These are phyloP conservation scores for Zaprionus nigranus DNA, from an alignment of 1,140 invertebrate genomes.

Conservation along the genomic window DNA sequence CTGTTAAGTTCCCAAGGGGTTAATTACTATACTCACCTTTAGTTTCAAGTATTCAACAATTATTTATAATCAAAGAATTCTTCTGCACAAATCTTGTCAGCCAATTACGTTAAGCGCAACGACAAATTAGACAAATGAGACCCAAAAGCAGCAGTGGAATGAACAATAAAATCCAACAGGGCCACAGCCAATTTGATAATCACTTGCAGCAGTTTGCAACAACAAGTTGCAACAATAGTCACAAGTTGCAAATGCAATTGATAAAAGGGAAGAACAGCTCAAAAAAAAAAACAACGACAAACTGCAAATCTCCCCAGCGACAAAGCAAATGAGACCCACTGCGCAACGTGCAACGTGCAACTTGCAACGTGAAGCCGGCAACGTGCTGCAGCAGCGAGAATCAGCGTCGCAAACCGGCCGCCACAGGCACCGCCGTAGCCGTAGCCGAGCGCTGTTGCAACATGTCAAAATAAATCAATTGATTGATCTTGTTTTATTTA, in stretches of 20 bases:
- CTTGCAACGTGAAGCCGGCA: constrained; percentile 4
- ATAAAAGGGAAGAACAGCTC: constrained; percentile 16
- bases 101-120: constrained; percentile 18
- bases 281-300: constrained; percentile 23
- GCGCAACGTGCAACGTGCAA: constrained; percentile 21
- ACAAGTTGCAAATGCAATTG: constrained; percentile 69
- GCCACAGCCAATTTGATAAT: constrained; percentile 4
- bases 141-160: constrained; percentile 55
- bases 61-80: constrained; percentile 1
- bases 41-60: neutral
- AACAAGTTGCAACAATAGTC: constrained; percentile 35
- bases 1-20: too few relatives aligned
- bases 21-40: neutral
- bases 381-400: constrained; percentile 1
- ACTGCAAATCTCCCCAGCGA: constrained; percentile 71
- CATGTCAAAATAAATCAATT: constrained; percentile 85
- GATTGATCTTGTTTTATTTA: constrained; percentile 85
- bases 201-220: constrained; percentile 2
- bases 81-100: constrained; percentile 14
- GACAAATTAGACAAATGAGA: constrained; percentile 65
- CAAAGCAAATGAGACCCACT: constrained; percentile 77
- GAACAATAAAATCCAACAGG: constrained; percentile 48
- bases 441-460: constrained; percentile 69
- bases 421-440: constrained; percentile 31
- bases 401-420: constrained; percentile 34